Conservation (phyloP, 2,888 invertebrate genomes). For the Thelaira solivaga region DNA sequence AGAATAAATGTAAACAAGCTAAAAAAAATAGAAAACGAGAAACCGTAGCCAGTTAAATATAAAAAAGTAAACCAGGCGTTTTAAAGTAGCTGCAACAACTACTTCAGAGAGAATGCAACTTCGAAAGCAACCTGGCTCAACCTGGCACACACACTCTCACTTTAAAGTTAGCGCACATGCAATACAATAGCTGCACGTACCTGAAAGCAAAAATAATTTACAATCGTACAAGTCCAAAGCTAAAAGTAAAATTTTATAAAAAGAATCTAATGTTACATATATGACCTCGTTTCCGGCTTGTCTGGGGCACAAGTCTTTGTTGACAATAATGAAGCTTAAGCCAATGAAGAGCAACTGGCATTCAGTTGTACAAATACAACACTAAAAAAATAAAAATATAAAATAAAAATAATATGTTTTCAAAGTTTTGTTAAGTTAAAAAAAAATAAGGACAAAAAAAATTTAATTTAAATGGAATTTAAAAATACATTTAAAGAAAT, state of each 20-base stretch:
- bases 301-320: slow-evolving; percentile 44
- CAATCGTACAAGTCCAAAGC: not conserved
- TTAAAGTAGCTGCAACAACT: not conserved
- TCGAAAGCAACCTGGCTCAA: slow-evolving; percentile 29
- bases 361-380: no score
- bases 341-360: not conserved
- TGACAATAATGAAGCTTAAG: not conserved
- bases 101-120: slow-evolving; percentile 39
- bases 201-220: not conserved
- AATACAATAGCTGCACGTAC: slow-evolving; percentile 43
- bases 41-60: slow-evolving; percentile 37
- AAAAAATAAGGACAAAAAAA: no score
- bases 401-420: no score
- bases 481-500: no score
- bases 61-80: slow-evolving; percentile 45
- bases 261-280: slow-evolving; percentile 49
- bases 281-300: slow-evolving; percentile 61
- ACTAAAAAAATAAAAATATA: no score
- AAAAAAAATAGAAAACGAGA: not conserved
- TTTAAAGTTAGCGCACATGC: slow-evolving; percentile 5
- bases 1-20: slow-evolving; percentile 11
- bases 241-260: not conserved
- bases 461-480: no score
- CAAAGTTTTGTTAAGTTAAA: no score
- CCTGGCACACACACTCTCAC: not conserved